phyloP scores from a whole-genome alignment of 2,113 vertebrate genomes.

The Larimichthys polyactis region DNA sequence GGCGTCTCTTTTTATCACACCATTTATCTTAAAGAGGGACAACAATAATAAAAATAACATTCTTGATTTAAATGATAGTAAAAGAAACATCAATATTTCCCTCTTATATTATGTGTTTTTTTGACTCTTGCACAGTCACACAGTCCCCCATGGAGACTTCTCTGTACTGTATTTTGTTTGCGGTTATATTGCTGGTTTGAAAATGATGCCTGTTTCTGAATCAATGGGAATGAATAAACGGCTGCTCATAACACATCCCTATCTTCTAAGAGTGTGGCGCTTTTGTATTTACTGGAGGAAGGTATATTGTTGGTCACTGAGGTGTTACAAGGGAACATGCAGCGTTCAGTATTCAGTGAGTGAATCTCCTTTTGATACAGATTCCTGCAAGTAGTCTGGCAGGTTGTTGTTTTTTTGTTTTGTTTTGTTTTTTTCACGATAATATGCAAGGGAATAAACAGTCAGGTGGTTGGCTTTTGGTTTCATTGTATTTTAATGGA shows the following conservation, averaged over 20 bases:
- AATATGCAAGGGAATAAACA: conserved; percentile 5
- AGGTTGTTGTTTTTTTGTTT: conserved; percentile 20
- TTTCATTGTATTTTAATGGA: conserved; percentile 14
- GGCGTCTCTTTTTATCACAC: conserved; percentile 66
- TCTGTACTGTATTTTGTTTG: conserved; percentile 33
- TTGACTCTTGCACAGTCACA: conserved; percentile 24
- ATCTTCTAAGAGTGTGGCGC: conserved; percentile 23
- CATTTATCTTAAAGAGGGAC: conserved; percentile 70
- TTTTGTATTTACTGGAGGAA: conserved; percentile 41
- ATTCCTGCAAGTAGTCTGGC: conserved; percentile 13
- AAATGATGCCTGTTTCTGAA: conserved; percentile 50
- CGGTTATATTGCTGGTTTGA: conserved; percentile 37
- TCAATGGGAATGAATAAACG: conserved; percentile 36
- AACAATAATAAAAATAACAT: conserved; percentile 75
- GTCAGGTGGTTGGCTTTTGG: neutral
- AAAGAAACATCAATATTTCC: conserved; percentile 70
- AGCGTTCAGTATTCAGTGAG: conserved; percentile 22
- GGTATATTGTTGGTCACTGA: conserved; percentile 40
- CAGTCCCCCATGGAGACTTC: conserved; percentile 3
- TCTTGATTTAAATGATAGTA: conserved; percentile 76
- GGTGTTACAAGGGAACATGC: conserved; percentile 34
- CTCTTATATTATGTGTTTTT: conserved; percentile 43
- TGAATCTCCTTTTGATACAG: conserved; percentile 29
- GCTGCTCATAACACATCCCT: conserved; percentile 20
- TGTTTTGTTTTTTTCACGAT: neutral